Base-by-base conservation (phyloP, 2,888 invertebrate genomes). In the Drosophila atripex region DNA sequence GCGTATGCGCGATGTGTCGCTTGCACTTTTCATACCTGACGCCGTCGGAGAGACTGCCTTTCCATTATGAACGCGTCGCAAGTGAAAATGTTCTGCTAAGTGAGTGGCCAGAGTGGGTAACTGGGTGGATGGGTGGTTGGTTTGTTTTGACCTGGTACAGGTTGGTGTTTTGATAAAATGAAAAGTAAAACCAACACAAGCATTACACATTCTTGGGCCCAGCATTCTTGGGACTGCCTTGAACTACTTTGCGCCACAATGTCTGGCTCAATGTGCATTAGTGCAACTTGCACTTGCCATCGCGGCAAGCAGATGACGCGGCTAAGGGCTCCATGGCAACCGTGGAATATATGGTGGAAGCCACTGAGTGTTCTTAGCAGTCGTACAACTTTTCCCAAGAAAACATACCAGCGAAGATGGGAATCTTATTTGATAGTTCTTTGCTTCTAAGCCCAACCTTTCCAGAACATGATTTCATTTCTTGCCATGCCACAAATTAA, bases 1-100 rank as follows among this genome's bases (percentile, higher is more conserved):
- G 43, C 80, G 80, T 77, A 86, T 80, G 68, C 56, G 69, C 69
- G 56, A 83, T 56, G 43, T 74, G 45, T 50, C 41, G 32, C 59
- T 70, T 35, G 30, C 28, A 30, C 43, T 30, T 50, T 61, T 45
- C 45, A 50, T 60, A 53, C 69, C 50, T 46, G 51, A 18, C 18
- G 38, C 54, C 25, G 43, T 3, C 21, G 43, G 28, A 28, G 28
- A 23, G 28, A 28, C 21, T 43, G 18, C 49, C 41, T 32, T 47
- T 39, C 56, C 49, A 71, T 70, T 69, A 59, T 59, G 38, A 46
- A 54, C 43, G 53, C 61, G 71, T 60, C 45, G 49, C 60, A 60
- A 60, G 60, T 53, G 38, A 60, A 54, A 54, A 60, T 59, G 38
- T 38, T 39, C 43, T 35, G 25, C 71, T 41, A 71, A 71, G 69